Conservation (phyloP, 2,888 invertebrate species). For the Bembecia ichneumoniformis region DNA sequence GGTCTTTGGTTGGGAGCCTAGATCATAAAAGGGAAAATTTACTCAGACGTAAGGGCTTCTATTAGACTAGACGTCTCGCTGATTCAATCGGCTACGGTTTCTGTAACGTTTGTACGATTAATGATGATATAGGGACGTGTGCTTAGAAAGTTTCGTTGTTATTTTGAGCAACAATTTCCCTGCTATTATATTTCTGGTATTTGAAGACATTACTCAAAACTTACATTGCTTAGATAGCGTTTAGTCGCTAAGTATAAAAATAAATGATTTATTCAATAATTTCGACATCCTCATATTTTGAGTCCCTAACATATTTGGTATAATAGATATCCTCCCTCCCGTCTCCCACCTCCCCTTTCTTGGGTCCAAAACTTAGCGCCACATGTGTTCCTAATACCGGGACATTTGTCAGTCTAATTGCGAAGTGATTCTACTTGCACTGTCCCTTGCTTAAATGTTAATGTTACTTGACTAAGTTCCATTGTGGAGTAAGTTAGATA, state of each 20-base stretch:
- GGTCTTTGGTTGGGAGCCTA: constrained; percentile 1
- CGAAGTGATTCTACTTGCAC: constrained; percentile 62
- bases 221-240: neutral
- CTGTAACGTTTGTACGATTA: constrained; percentile 45
- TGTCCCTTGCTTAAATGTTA: constrained; percentile 67
- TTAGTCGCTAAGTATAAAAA: no score
- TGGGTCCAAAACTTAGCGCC: constrained; percentile 37
- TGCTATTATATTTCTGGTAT: neutral
- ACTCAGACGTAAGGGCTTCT: constrained; percentile 16
- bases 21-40: no score
- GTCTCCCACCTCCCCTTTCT: neutral
- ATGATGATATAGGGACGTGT: constrained; percentile 49
- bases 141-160: constrained; percentile 16
- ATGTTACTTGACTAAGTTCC: constrained; percentile 39
- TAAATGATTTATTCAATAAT: no score
- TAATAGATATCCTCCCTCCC: no score
- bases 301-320: no score
- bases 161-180: constrained; percentile 2
- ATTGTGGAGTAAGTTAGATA: constrained; percentile 1
- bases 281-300: no score
- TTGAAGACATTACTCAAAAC: neutral
- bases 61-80: constrained; percentile 27
- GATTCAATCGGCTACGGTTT: constrained; percentile 52
- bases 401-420: constrained; percentile 71
- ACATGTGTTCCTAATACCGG: constrained; percentile 68